A percentile compares a stretch with the other conserved stretches of the same genome.
These are phyloP conservation scores for Cyclina sinensis DNA, from an alignment of 1,140 invertebrate genomes.

Conservation along the genomic window DNA sequence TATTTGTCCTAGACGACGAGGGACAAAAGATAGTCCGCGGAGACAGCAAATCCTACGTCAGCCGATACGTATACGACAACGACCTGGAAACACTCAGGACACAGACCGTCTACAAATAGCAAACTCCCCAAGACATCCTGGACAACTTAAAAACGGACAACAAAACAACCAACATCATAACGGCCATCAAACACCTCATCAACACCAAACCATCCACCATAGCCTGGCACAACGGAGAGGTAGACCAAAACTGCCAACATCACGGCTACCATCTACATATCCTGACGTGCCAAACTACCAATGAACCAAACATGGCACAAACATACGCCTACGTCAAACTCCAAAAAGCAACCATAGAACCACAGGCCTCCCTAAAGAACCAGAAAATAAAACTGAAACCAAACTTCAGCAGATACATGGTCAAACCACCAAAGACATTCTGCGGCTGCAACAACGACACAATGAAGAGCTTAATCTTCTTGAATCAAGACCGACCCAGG, in stretches of 20 bases:
- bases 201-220: neutral
- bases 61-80: neutral
- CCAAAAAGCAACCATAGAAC: neutral
- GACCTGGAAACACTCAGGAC: neutral
- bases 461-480: no score
- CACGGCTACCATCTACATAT: conserved; percentile 14
- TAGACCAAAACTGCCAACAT: conserved; percentile 4
- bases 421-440: neutral
- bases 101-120: neutral
- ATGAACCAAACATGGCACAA: neutral
- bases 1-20: neutral
- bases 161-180: neutral
- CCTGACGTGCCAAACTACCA: neutral
- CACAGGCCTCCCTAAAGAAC: neutral
- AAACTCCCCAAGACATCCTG: neutral
- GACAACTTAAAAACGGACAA: neutral
- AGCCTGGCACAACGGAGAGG: conserved; percentile 1
- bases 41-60: neutral
- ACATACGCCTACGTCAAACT: neutral
- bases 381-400: conserved; percentile 15
- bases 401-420: neutral
- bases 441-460: neutral
- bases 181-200: neutral
- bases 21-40: neutral
- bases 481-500: no score